Conservation (phyloP, 2,797 vertebrate species). For the Synanceia verrucosa region DNA sequence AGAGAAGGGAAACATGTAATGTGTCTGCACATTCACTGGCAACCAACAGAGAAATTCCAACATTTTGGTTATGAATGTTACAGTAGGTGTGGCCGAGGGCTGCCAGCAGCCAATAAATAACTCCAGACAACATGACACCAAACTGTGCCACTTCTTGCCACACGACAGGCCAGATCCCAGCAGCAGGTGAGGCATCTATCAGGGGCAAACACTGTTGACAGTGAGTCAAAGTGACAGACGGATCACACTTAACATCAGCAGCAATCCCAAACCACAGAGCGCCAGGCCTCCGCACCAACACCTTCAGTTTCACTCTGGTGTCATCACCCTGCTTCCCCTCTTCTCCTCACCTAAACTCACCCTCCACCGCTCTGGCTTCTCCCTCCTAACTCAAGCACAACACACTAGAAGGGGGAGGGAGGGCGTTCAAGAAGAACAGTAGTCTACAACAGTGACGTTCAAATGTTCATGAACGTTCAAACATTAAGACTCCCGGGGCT, state of each 20-base stretch:
- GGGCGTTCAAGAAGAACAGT: constrained; percentile 26
- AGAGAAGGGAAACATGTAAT: constrained; percentile 16
- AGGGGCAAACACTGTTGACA: constrained; percentile 59
- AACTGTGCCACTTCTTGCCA: constrained; percentile 49
- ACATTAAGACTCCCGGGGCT: constrained; percentile 36
- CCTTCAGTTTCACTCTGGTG: constrained; percentile 70
- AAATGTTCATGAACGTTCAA: constrained; percentile 60
- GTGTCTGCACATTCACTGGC: constrained; percentile 30
- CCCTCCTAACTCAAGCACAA: constrained; percentile 2
- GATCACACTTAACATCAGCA: constrained; percentile 67
- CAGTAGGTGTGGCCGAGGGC: background rate
- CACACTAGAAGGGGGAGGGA: constrained; percentile 6
- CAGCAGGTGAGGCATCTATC: constrained; percentile 61
- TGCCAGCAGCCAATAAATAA: constrained; percentile 25
- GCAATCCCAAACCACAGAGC: constrained; percentile 51
- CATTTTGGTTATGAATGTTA: constrained; percentile 25
- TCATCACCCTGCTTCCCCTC: constrained; percentile 62
- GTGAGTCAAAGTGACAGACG: constrained; percentile 68
- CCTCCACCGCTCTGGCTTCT: background rate
- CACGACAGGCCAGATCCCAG: constrained; percentile 20
- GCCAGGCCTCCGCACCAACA: constrained; percentile 43
- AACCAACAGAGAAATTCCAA: constrained; percentile 7
- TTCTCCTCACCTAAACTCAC: constrained; percentile 58
- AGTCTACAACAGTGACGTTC: constrained; percentile 45
- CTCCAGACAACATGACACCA: constrained; percentile 30